Evolutionary conservation across 2,113 vertebrate genomes (phyloP).

Genomic region (Neodon shergylaensis): DNA sequence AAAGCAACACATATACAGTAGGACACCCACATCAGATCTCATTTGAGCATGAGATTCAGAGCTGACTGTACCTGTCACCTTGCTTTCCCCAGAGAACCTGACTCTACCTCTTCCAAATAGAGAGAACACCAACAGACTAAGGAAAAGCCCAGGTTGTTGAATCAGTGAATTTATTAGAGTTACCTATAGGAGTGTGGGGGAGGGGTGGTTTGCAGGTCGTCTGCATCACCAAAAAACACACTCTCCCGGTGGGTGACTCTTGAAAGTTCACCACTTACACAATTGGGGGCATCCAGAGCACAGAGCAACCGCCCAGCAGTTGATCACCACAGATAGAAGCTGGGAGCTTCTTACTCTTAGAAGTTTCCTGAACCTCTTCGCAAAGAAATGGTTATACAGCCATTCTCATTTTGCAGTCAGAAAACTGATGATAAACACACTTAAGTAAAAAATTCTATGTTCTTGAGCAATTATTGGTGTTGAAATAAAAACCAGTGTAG

Average conservation of each 20-base stretch:
- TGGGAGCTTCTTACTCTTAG: neutral
- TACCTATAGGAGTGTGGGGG: neutral
- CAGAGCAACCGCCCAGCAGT: neutral
- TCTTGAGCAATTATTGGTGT: neutral
- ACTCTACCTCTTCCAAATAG: neutral
- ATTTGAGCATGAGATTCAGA: neutral
- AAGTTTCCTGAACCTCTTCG: neutral
- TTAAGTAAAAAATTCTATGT: neutral
- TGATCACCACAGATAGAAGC: neutral
- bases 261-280: neutral
- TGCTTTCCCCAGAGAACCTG: neutral
- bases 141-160: neutral
- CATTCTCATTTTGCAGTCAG: neutral
- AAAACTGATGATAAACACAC: slow-evolving; percentile 10
- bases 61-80: neutral
- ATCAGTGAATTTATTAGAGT: neutral
- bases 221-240: neutral
- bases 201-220: neutral
- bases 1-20: no score
- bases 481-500: neutral
- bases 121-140: neutral
- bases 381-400: neutral
- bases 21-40: neutral
- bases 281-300: neutral
- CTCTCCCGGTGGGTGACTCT: neutral